phyloP scores from a whole-genome alignment of 37 sponge, comb jelly and placozoan species.

The Ephydatia muelleri region DNA sequence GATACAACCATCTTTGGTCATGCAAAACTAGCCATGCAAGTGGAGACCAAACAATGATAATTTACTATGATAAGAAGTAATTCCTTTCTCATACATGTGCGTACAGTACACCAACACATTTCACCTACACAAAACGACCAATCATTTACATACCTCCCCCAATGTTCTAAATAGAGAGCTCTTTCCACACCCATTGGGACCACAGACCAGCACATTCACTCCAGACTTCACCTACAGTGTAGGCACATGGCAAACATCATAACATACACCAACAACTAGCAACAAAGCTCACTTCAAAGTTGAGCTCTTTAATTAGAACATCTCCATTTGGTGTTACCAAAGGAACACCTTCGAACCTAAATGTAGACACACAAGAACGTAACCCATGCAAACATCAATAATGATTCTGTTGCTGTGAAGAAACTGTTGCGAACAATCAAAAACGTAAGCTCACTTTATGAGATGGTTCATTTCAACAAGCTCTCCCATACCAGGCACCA shows the following conservation, averaged over 20 bases:
- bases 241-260: no score
- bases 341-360: conserved; percentile 89
- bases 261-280: no score
- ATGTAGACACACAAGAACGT: background rate
- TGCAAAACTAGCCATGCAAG: no score
- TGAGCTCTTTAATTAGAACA: conserved; percentile 73
- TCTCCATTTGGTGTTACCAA: conserved; percentile 96
- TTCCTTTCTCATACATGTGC: background rate
- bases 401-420: background rate
- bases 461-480: conserved; percentile 69
- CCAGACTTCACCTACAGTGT: conserved; percentile 93
- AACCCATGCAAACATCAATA: background rate
- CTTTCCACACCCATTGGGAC: conserved; percentile 97
- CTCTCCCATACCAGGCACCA: conserved; percentile 88
- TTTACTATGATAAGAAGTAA: background rate
- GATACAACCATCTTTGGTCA: no score
- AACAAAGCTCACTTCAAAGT: conserved; percentile 72
- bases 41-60: background rate
- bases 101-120: background rate
- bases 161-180: conserved; percentile 93
- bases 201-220: conserved; percentile 92
- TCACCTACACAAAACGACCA: background rate
- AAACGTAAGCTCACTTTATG: conserved; percentile 60
- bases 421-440: background rate
- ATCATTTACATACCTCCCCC: conserved; percentile 68